A percentile compares a stretch with the other conserved stretches of the same genome.
Evolutionary conservation across 2,113 vertebrate species (phyloP).

Genomic region (Microtus oregoni): DNA sequence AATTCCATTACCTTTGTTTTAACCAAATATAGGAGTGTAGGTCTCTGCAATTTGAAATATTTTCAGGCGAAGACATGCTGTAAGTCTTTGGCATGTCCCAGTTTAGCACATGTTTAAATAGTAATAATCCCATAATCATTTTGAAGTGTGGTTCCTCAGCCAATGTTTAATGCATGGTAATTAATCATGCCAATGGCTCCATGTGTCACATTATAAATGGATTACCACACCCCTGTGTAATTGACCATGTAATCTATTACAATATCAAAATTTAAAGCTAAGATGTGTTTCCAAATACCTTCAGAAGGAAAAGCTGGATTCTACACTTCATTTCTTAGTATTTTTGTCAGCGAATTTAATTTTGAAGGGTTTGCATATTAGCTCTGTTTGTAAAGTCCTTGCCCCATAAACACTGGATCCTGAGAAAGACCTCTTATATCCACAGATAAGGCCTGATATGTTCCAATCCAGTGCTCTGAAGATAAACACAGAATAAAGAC

Average conservation of each 20-base stretch:
- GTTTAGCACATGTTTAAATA: slow-evolving; percentile 35
- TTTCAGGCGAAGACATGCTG: background rate
- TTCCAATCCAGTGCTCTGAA: too few species aligned
- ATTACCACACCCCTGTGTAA: slow-evolving; percentile 71
- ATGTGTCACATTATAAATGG: slow-evolving; percentile 72
- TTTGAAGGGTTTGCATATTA: background rate
- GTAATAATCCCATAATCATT: slow-evolving; percentile 54
- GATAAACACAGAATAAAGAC: background rate
- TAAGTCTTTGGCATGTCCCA: background rate
- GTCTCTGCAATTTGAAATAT: background rate
- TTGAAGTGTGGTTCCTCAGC: slow-evolving; percentile 43
- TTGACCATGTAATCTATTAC: slow-evolving; percentile 71
- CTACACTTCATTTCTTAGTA: background rate
- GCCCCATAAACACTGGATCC: background rate
- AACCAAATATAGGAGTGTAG: background rate
- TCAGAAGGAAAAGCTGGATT: slow-evolving; percentile 19
- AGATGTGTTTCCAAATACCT: slow-evolving; percentile 45
- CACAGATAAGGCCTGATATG: too few species aligned
- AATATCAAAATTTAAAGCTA: slow-evolving; percentile 67
- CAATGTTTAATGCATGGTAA: slow-evolving; percentile 68
- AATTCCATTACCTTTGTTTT: background rate
- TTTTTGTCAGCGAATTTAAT: background rate
- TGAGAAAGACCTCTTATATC: background rate
- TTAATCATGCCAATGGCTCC: slow-evolving; percentile 58
- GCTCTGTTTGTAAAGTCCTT: too few species aligned